Evolutionary conservation across 1,140 invertebrate species (phyloP).

Genomic region (Aphelenchoides fujianensis): DNA sequence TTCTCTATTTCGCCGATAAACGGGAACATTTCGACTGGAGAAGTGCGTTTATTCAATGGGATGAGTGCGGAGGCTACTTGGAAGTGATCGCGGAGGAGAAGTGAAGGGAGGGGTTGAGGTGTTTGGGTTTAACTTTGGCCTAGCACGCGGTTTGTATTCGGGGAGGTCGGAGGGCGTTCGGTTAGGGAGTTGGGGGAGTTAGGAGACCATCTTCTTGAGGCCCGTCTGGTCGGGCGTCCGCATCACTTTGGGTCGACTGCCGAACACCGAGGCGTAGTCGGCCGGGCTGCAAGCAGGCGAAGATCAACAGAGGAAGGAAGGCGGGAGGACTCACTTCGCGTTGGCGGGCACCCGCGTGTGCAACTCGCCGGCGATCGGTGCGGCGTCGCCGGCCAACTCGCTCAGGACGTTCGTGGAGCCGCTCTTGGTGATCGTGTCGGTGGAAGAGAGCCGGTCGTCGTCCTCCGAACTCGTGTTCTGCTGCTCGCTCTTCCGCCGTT

Average conservation of each 20-base stretch:
- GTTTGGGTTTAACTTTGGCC: background rate
- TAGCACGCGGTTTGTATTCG: background rate
- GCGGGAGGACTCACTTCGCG: slow-evolving; percentile 32
- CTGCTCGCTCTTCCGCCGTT: slow-evolving; percentile 26
- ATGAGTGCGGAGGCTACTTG: background rate
- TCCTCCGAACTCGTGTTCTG: slow-evolving; percentile 24
- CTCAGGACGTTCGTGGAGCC: slow-evolving; percentile 29
- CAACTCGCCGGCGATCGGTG: slow-evolving; percentile 29
- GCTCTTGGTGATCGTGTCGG: slow-evolving; percentile 23
- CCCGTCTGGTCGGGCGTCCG: slow-evolving; percentile 40
- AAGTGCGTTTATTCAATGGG: background rate
- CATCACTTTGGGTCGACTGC: slow-evolving; percentile 44
- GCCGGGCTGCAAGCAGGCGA: slow-evolving; percentile 27
- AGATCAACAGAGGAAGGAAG: background rate
- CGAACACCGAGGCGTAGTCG: slow-evolving; percentile 44
- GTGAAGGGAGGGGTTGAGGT: background rate
- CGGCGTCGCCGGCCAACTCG: slow-evolving; percentile 28
- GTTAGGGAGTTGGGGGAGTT: background rate
- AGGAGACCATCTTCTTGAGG: slow-evolving; percentile 4
- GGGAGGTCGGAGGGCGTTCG: background rate
- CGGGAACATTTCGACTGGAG: too few relatives aligned
- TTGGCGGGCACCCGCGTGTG: slow-evolving; percentile 35
- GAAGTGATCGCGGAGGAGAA: background rate
- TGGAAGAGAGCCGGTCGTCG: slow-evolving; percentile 1
- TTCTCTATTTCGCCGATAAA: too few relatives aligned